Base-by-base conservation (phyloP, 1,140 invertebrate species). In the Agraylea sexmaculata region DNA sequence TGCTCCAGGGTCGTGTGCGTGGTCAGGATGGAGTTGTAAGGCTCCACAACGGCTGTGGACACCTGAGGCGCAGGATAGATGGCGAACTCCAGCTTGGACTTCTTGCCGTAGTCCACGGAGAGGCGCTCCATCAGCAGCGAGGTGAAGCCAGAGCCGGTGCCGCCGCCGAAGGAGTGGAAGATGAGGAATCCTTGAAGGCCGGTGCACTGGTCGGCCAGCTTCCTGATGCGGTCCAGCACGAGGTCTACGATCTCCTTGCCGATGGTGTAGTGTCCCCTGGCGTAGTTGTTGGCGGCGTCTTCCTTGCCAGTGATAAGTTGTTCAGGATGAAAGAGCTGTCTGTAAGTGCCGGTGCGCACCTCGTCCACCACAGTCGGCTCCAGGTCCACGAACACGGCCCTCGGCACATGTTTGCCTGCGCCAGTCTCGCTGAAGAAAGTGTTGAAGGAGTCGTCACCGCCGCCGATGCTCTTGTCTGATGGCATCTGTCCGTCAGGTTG, bases 341-440 rank as follows among this genome's bases (percentile, higher is more conserved):
- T 69, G 68, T 88, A 88, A 36, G 81, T 83, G 45, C 83, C 83
- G 40, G 80, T 84, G 43, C 83, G 73, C 32, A 87, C 80, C 64
- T 87, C 83, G 57, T 66, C 84, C 8, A 90, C 83, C 13, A 87
- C 84, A 46, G 84, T 88, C 8, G 87, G 84, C 59, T 91, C 87
- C 45, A 91, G 64, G 59, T 91, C 87, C 2, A 90, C 82, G 56
- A 87, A 89, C 8, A 85, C 79, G 7, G 86, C 84, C 47, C 84
- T 62, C 1, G 85, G 84, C 13, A 90, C 84, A 60, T 89, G 85
- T 58, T 89, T 89, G 35, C 83, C 87, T 30, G 82, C 74, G 15
- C 82, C 81, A 28, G 86, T 92, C 62, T 93, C 87, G 51, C 80
- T 84, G 70, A 90, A 90, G 62, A 90, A 90, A 5, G 86, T 88